phyloP scores from a whole-genome alignment of 2,113 vertebrate species.

The Aegithalos caudatus region DNA sequence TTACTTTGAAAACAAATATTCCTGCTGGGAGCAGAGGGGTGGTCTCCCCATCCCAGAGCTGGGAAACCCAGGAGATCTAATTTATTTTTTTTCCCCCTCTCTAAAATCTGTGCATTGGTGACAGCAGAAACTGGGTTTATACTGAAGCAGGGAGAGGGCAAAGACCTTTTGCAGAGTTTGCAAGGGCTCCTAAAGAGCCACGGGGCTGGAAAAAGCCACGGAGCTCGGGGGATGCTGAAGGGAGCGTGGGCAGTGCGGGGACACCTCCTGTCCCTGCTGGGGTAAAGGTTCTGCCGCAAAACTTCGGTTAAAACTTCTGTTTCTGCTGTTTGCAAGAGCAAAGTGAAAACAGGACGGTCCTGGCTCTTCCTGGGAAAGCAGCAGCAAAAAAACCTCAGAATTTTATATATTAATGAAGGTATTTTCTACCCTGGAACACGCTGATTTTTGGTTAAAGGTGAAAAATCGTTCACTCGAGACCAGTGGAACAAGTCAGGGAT shows the following conservation, averaged over 20 bases:
- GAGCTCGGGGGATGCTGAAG: neutral
- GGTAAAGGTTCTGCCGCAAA: fast-evolving
- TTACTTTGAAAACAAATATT: neutral
- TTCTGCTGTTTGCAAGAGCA: neutral
- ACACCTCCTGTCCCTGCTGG: neutral
- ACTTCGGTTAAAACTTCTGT: neutral
- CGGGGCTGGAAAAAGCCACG: neutral
- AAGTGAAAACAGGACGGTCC: neutral
- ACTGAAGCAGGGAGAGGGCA: neutral
- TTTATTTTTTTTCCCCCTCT: fast-evolving
- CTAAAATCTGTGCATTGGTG: neutral
- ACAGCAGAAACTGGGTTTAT: neutral
- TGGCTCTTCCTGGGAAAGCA: neutral
- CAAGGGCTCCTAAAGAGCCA: neutral
- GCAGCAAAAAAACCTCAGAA: neutral
- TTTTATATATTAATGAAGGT: fast-evolving
- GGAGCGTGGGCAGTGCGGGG: neutral
- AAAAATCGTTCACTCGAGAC: fast-evolving
- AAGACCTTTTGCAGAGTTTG: neutral
- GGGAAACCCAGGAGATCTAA: neutral
- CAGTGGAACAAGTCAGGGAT: neutral
- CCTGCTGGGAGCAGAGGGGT: neutral
- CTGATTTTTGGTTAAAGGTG: neutral
- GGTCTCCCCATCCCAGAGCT: neutral
- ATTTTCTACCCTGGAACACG: neutral